Evolutionary conservation across 2,888 invertebrate species (phyloP).

Genomic region (Aphodius granarius): DNA sequence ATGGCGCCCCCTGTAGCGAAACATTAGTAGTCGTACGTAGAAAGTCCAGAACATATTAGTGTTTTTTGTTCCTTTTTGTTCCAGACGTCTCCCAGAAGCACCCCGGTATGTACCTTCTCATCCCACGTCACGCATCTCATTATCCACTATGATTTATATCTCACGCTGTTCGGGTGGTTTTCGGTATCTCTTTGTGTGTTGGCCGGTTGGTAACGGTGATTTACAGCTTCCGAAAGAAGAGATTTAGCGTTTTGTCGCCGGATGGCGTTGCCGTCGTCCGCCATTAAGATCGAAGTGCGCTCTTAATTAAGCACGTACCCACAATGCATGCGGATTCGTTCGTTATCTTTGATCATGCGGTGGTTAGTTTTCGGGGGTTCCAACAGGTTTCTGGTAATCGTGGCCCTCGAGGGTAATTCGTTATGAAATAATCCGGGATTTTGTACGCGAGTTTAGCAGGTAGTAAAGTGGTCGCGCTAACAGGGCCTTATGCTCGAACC

Average conservation of each 20-base stretch:
- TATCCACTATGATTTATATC: constrained; percentile 41
- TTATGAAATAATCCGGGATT: background rate
- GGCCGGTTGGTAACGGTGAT: background rate
- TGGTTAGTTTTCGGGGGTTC: background rate
- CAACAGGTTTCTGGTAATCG: background rate
- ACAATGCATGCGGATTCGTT: background rate
- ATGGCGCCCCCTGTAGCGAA: constrained; percentile 11
- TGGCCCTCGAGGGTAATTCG: background rate
- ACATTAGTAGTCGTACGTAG: constrained; percentile 6
- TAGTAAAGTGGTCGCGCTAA: background rate
- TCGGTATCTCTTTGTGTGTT: background rate
- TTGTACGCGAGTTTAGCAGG: background rate
- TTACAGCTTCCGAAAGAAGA: constrained; percentile 9
- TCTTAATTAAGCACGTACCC: background rate
- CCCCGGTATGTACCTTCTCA: constrained; percentile 50
- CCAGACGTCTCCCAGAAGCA: constrained; percentile 53
- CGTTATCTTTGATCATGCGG: background rate
- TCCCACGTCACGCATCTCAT: constrained; percentile 38
- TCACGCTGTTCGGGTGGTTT: constrained; percentile 25
- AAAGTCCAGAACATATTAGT: constrained; percentile 46
- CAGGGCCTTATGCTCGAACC: too few species aligned
- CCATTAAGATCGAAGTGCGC: background rate
- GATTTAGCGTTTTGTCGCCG: background rate
- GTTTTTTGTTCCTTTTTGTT: constrained; percentile 51
- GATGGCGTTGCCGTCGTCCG: background rate